A percentile compares a stretch with the other conserved stretches of the same genome.
phyloP scores from a whole-genome alignment of 2,797 vertebrate genomes.

The Myotis planiceps region DNA sequence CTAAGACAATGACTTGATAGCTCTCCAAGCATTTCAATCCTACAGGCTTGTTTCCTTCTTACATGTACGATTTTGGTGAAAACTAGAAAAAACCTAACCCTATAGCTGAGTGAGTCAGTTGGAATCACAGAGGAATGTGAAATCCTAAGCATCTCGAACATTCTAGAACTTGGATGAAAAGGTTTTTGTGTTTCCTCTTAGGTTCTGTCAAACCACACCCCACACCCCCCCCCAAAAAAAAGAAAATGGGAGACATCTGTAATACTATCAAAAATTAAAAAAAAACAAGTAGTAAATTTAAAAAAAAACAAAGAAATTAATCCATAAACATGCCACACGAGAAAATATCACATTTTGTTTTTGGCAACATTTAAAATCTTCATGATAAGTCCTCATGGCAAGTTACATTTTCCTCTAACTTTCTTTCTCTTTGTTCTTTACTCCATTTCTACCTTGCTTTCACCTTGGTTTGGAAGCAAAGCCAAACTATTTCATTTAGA shows the following conservation, averaged over 20 bases:
- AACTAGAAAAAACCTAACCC: not conserved
- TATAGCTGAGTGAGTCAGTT: not conserved
- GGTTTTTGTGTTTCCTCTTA: not conserved
- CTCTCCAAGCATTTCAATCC: not conserved
- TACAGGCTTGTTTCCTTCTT: not conserved
- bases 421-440: not conserved
- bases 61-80: not conserved
- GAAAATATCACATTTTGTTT: not conserved
- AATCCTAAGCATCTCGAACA: not conserved
- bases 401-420: not conserved
- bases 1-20: not conserved
- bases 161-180: not conserved
- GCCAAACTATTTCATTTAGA: slow-evolving; percentile 7
- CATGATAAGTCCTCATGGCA: not conserved
- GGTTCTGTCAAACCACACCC: not conserved
- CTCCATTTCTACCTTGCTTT: not conserved
- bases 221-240: not conserved
- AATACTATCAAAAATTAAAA: not conserved
- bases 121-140: not conserved
- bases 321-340: not conserved
- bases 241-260: not conserved
- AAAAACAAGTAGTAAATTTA: not conserved
- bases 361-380: not conserved
- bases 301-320: not conserved
- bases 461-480: not conserved